These are phyloP conservation scores for Lasioglossum baleicum DNA, from an alignment of 1,140 invertebrate genomes.

Conservation along the genomic window DNA sequence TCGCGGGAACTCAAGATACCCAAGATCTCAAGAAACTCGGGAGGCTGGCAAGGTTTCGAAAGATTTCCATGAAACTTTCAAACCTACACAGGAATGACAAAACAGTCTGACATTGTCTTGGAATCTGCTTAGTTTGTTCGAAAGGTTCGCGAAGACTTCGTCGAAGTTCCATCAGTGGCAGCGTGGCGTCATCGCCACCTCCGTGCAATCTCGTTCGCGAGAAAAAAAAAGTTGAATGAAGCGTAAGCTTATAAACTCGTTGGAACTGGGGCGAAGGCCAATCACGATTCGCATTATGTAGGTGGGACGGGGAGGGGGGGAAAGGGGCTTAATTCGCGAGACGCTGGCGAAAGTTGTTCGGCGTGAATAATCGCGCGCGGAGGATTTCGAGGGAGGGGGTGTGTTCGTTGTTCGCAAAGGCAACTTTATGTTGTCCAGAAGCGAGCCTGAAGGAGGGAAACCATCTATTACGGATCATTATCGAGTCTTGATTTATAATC, in stretches of 20 bases:
- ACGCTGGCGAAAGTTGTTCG: conserved; percentile 58
- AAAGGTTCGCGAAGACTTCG: too few species aligned
- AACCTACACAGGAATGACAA: too few species aligned
- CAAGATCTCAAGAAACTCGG: too few species aligned
- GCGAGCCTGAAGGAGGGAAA: conserved; percentile 27
- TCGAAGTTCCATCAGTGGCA: background rate
- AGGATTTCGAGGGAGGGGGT: background rate
- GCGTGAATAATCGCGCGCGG: conserved; percentile 69
- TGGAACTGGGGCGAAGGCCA: background rate
- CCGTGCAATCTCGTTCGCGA: too few species aligned
- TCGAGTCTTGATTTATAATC: conserved; percentile 66
- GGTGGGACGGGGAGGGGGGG: background rate
- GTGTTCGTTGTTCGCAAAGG: background rate
- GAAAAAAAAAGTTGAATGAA: background rate
- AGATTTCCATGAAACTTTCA: too few species aligned
- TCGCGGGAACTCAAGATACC: too few species aligned
- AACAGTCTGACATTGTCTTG: too few species aligned
- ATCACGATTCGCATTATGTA: conserved; percentile 62
- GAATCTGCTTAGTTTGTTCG: too few species aligned
- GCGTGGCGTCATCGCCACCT: background rate
- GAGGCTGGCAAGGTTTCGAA: too few species aligned
- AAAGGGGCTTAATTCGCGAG: conserved; percentile 64
- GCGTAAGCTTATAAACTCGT: background rate
- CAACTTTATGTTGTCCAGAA: conserved; percentile 40
- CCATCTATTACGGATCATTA: conserved; percentile 67